Conservation (phyloP, 2,113 vertebrate species). For the Gnathonemus longibarbis region DNA sequence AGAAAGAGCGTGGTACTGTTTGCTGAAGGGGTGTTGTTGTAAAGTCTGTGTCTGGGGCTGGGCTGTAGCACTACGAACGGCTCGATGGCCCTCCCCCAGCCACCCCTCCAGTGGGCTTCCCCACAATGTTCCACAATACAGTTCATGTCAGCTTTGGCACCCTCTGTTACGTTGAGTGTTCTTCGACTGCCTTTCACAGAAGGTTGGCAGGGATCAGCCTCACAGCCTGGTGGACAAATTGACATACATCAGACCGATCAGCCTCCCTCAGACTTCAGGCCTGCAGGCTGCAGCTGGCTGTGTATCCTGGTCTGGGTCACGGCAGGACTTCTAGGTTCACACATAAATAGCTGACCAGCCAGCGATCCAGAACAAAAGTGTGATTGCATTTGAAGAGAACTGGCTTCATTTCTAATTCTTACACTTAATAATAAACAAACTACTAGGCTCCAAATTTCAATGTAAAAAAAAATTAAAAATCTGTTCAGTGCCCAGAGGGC, state of each 20-base stretch:
- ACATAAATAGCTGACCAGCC: not conserved
- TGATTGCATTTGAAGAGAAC: not conserved
- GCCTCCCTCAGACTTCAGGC: not conserved
- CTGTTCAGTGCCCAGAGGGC: not conserved
- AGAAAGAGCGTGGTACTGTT: constrained; percentile 30
- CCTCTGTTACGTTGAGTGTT: constrained; percentile 15
- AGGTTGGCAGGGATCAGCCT: constrained; percentile 25
- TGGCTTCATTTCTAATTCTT: not conserved
- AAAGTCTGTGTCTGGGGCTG: constrained; percentile 17
- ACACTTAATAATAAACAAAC: not conserved
- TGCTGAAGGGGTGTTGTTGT: not conserved
- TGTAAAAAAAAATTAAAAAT: not conserved
- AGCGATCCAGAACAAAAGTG: not conserved
- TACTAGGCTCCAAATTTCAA: not conserved
- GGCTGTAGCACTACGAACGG: not conserved
- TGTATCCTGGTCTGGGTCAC: not conserved
- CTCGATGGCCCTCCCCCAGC: constrained; percentile 31
- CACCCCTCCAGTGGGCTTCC: constrained; percentile 26
- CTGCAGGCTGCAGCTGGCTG: not conserved
- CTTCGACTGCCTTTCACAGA: constrained; percentile 25
- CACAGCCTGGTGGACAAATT: constrained; percentile 27
- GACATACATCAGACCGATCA: not conserved
- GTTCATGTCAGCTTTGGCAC: constrained; percentile 36
- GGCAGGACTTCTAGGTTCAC: not conserved
- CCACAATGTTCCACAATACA: constrained; percentile 54